Base-by-base conservation (phyloP, 2,888 invertebrate species). In the Buathra laborator region DNA sequence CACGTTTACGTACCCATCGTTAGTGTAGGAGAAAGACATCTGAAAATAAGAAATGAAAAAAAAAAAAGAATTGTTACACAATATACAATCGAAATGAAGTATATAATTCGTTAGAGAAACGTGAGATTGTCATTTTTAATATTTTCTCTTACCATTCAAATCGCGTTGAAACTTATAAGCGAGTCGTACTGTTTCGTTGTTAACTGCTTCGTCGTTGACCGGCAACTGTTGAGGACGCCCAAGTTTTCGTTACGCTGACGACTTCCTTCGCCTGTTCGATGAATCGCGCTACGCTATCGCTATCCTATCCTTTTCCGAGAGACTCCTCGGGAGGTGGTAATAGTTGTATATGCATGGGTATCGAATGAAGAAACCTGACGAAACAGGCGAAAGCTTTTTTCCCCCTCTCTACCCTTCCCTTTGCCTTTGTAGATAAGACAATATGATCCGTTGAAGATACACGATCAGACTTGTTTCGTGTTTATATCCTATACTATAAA, bases 1-100 rank as follows among this genome's bases (percentile, higher is more conserved):
- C 0, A 98, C 97, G 44, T 95, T 92, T 0, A 95, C 95, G 90
- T 94, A 95, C 16, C 94, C 96, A 68, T 95, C 93, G 29, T 16
- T 9, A 0, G 53, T 53, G 6, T 6, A 7, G 9, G 16, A 53
- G 16, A 19, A 53, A 53, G 53, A 3, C 53, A 53, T 53, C 53
- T 51, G 3, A 3, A 51, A 51, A 6, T 51, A 2, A 16, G 1
- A 14, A 53, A 7, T 19, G 53, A 53, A 53, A 9, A 53, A 53
- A 6, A 16, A 53, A 7, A 51, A 51, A 51, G 9, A 16, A 19
- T 53, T 53, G 6, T 19, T 19, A 10, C 9, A 7, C 53, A 2
- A 37, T 0, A 19, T 53, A 6, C 53, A 16, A 53, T 19, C 53
- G 16, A 10, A 10, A 19, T 16, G 9, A 16, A 10, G 1, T 7